These are phyloP conservation scores for Prinia subflava DNA, from an alignment of 2,113 vertebrate species.

Conservation along the genomic window DNA sequence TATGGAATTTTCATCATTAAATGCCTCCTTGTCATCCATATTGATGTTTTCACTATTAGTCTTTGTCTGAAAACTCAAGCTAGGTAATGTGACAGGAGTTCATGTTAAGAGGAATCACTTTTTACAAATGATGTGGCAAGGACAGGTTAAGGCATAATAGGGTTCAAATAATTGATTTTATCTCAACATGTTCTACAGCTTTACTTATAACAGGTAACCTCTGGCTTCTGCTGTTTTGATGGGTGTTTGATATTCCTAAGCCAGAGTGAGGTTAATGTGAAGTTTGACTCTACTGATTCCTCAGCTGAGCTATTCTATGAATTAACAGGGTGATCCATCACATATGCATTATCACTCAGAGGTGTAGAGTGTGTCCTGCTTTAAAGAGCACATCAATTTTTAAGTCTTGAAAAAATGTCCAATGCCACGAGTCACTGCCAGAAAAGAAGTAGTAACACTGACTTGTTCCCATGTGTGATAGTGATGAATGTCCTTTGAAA, in stretches of 20 bases:
- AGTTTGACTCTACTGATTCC: constrained; percentile 25
- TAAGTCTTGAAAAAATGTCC: not conserved
- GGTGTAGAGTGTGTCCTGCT: not conserved
- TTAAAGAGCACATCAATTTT: constrained; percentile 16
- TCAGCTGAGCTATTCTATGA: not conserved
- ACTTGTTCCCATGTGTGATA: not conserved
- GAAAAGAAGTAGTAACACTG: not conserved
- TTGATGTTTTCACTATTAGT: not conserved
- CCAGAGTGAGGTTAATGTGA: constrained; percentile 32
- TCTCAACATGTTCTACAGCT: not conserved
- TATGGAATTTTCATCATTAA: not conserved
- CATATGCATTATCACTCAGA: not conserved
- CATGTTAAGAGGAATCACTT: not conserved
- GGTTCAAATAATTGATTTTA: constrained; percentile 6
- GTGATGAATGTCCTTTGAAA: not conserved
- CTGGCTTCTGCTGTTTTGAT: not conserved
- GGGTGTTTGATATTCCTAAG: constrained; percentile 27
- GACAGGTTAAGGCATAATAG: not conserved
- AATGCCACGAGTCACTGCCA: not conserved
- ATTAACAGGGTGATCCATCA: constrained; percentile 37
- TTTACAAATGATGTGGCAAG: not conserved
- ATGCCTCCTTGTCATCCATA: not conserved
- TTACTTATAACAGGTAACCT: not conserved
- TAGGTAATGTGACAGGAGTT: not conserved
- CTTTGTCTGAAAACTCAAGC: not conserved